These are phyloP conservation scores for Chloroclystis v-ata DNA, from an alignment of 2,888 invertebrate species.

Conservation along the genomic window DNA sequence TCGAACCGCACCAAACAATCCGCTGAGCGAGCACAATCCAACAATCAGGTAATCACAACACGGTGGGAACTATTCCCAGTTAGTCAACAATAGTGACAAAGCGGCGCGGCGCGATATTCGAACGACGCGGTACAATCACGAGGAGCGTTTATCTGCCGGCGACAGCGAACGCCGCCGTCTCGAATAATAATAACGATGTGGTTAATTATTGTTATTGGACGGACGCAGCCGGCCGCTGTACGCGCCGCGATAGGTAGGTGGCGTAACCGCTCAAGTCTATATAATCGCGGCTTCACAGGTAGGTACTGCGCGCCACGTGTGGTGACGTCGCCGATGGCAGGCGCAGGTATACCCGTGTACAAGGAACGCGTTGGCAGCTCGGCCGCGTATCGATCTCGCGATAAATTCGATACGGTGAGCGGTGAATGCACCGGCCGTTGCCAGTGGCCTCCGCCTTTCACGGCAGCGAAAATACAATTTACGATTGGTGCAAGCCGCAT, in stretches of 20 bases:
- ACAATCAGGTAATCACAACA: constrained; percentile 41
- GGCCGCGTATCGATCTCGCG: constrained; percentile 68
- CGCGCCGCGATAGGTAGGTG: constrained; percentile 45
- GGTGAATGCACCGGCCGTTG: constrained; percentile 65
- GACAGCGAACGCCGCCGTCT: constrained; percentile 48
- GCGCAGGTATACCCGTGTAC: constrained; percentile 47
- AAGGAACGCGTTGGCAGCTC: constrained; percentile 46
- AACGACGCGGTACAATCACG: constrained; percentile 43
- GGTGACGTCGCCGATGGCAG: constrained; percentile 53
- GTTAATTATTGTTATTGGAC: constrained; percentile 68
- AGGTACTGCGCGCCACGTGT: constrained; percentile 56
- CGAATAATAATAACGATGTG: constrained; percentile 62
- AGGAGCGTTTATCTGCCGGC: constrained; percentile 54
- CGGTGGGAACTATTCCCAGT: constrained; percentile 46
- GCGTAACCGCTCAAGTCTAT: constrained; percentile 68
- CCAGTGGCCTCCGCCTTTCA: constrained; percentile 56
- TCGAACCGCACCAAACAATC: constrained; percentile 45
- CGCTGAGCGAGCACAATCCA: constrained; percentile 42
- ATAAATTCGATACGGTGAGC: constrained; percentile 69
- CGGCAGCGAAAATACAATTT: constrained; percentile 61
- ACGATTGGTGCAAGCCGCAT: constrained; percentile 45
- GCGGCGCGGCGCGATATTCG: constrained; percentile 34
- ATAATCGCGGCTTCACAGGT: constrained; percentile 46
- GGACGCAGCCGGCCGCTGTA: constrained; percentile 45
- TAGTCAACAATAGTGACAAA: constrained; percentile 46